A percentile compares a stretch with the other conserved stretches of the same genome.
These are phyloP conservation scores for Lagothrix lagotricha DNA, from an alignment of 2,797 vertebrate genomes.

Conservation along the genomic window DNA sequence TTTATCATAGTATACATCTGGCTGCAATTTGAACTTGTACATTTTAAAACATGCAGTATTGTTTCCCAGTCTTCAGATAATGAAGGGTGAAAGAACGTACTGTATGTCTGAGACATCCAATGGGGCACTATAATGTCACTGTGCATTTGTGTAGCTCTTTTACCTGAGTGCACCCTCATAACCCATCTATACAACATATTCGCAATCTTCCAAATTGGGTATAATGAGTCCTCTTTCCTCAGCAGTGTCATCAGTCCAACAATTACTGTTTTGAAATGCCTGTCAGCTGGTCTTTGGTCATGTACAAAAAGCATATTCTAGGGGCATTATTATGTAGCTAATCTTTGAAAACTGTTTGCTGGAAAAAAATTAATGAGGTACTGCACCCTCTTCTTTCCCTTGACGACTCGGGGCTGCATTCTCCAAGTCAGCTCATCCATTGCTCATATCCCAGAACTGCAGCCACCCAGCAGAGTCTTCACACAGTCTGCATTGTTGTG, in stretches of 20 bases:
- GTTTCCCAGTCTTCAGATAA: not conserved
- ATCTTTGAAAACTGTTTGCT: constrained; percentile 68
- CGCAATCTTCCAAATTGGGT: not conserved
- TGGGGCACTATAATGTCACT: not conserved
- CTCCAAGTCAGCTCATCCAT: not conserved
- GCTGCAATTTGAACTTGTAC: not conserved
- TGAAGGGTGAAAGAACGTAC: not conserved
- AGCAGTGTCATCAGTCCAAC: not conserved
- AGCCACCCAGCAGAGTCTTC: not conserved
- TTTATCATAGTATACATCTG: not conserved
- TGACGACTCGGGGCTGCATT: not conserved
- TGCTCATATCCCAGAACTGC: not conserved
- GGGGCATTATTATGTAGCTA: constrained; percentile 46
- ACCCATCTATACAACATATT: not conserved
- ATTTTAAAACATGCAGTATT: not conserved
- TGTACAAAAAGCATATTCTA: constrained; percentile 60
- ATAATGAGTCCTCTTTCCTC: not conserved
- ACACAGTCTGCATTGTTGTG: not conserved
- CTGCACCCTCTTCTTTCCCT: not conserved
- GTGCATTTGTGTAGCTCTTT: not conserved
- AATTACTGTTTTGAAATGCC: constrained; percentile 24
- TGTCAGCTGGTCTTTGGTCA: constrained; percentile 58
- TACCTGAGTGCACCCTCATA: not conserved
- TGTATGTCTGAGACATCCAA: not conserved
- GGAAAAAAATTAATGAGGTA: constrained; percentile 67